Evolutionary conservation across 2,888 invertebrate genomes (phyloP).

Genomic region (Chrysolina oricalcia): DNA sequence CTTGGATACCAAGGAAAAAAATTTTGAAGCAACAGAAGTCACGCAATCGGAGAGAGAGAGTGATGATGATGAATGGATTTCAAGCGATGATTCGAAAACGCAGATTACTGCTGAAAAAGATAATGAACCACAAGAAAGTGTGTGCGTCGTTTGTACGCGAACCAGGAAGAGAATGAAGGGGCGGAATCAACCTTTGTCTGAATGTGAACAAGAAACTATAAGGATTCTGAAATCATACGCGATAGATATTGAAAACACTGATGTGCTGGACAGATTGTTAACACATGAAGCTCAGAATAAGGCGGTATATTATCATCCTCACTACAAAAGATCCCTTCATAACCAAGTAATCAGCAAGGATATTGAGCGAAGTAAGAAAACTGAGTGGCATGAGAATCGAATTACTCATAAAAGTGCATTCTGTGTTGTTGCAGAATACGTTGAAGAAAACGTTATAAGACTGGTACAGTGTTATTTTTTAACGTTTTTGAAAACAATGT

Average conservation of each 20-base stretch:
- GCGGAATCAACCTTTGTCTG: constrained; percentile 14
- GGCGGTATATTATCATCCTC: constrained; percentile 20
- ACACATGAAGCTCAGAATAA: constrained; percentile 6
- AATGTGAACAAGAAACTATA: constrained; percentile 17
- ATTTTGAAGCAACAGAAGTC: neutral
- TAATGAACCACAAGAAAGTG: constrained; percentile 9
- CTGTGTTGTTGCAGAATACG: constrained; percentile 1
- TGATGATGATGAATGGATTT: constrained; percentile 2
- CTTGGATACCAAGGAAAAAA: neutral
- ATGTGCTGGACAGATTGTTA: constrained; percentile 12
- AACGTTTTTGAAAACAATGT: constrained; percentile 14
- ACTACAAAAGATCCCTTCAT: constrained; percentile 3
- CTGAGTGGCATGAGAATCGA: constrained; percentile 15
- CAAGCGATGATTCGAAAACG: neutral
- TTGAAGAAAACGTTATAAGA: constrained; percentile 1
- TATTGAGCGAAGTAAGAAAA: constrained; percentile 7
- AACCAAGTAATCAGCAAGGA: constrained; percentile 3
- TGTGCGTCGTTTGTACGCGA: constrained; percentile 27
- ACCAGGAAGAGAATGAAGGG: constrained; percentile 22
- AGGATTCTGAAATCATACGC: constrained; percentile 18
- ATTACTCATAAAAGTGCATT: constrained; percentile 7
- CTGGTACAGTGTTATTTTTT: constrained; percentile 2
- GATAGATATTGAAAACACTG: constrained; percentile 8
- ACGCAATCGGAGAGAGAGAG: constrained; percentile 6
- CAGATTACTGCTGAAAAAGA: constrained; percentile 2